Conservation (phyloP, 2,797 vertebrate genomes). For the Muscicapa comitata region DNA sequence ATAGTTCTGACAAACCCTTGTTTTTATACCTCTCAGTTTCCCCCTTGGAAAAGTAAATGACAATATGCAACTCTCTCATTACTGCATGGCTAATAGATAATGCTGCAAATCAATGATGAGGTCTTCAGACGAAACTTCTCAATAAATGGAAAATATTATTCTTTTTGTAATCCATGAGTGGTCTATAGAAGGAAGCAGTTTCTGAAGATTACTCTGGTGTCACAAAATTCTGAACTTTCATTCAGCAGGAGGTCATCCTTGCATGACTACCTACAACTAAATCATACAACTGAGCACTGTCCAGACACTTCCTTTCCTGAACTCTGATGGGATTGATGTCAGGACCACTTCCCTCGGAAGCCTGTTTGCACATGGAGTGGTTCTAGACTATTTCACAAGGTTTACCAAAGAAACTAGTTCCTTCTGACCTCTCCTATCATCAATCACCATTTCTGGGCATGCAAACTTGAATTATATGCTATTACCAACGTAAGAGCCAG, state of each 20-base stretch:
- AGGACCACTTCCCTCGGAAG: neutral
- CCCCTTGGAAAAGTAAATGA: neutral
- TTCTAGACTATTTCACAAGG: neutral
- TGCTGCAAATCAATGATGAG: neutral
- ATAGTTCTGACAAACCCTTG: neutral
- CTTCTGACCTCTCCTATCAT: neutral
- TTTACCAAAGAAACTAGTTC: neutral
- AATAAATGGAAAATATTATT: neutral
- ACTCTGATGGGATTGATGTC: neutral
- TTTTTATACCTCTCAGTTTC: neutral
- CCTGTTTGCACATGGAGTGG: neutral
- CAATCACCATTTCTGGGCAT: neutral
- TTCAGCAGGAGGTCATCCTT: neutral
- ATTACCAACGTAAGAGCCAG: neutral
- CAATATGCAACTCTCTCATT: neutral
- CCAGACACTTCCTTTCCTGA: neutral
- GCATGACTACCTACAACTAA: neutral
- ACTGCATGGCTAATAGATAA: neutral
- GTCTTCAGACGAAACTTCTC: neutral
- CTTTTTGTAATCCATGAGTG: neutral
- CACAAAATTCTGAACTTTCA: neutral
- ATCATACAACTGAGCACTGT: fast-evolving
- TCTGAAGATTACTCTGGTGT: neutral
- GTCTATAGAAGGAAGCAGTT: neutral
- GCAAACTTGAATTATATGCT: neutral